Evolutionary conservation across 2,797 vertebrate genomes (phyloP).

Genomic region (Amniataba percoides): DNA sequence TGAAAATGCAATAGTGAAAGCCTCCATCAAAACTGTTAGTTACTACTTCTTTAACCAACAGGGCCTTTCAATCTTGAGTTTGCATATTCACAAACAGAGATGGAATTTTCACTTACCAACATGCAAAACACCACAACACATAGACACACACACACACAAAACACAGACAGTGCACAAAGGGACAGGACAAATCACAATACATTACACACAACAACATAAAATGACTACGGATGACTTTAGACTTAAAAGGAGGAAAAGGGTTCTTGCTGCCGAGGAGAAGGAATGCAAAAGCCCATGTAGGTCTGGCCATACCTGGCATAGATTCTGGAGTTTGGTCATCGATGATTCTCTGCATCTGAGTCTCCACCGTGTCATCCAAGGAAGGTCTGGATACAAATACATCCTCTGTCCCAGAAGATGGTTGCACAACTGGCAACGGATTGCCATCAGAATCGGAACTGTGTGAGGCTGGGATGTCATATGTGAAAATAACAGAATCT

Average conservation of each 20-base stretch:
- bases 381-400: slow-evolving; percentile 95
- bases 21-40: slow-evolving; percentile 26
- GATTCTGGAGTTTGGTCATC: slow-evolving; percentile 92
- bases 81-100: slow-evolving; percentile 76
- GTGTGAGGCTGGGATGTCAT: slow-evolving; percentile 85
- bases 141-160: background rate
- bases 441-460: slow-evolving; percentile 90
- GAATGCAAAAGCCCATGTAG: slow-evolving; percentile 83
- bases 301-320: slow-evolving; percentile 92
- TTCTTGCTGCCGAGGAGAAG: slow-evolving; percentile 81
- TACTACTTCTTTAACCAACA: slow-evolving; percentile 42
- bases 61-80: slow-evolving; percentile 95
- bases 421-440: slow-evolving; percentile 83
- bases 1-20: slow-evolving; percentile 9
- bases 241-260: slow-evolving; percentile 71
- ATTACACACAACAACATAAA: slow-evolving; percentile 62
- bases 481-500: slow-evolving; percentile 80
- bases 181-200: slow-evolving; percentile 51
- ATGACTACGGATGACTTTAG: slow-evolving; percentile 62
- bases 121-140: slow-evolving; percentile 41
- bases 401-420: slow-evolving; percentile 89
- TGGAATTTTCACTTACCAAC: slow-evolving; percentile 59
- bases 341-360: slow-evolving; percentile 96
- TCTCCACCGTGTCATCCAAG: slow-evolving; percentile 97
- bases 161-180: slow-evolving; percentile 33